Base-by-base conservation (phyloP, 2,797 vertebrate species). In the Poliocrania exsul region DNA sequence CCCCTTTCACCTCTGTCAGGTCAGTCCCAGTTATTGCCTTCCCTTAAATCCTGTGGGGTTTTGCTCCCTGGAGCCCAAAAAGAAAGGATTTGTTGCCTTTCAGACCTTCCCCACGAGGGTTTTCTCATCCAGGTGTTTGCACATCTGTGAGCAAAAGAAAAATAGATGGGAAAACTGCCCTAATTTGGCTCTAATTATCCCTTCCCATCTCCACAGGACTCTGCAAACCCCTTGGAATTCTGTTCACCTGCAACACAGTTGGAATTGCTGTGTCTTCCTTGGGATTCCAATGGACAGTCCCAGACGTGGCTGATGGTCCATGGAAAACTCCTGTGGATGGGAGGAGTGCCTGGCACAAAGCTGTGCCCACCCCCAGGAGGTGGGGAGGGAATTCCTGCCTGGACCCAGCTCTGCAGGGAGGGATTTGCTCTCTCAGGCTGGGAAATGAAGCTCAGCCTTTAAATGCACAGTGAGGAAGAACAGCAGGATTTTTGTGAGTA, bases 401-500 rank as follows among this genome's bases (percentile, higher is more conserved):
- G n/a, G 62, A 33, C 50, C 26, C 53, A 4, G 0, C 9, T 5
- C 16, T 2, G 1, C 8, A 13, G 79, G 79, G 44, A n/a, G 10
- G 37, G 16, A 25, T 60, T 26, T 38, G 74, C 35, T 82, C 73
- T 65, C 47, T 18, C 51, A 11, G 75, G 61, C 17, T 33, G 70
- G 5, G 46, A 31, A 6, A 6, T 38, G 66, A 72, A 67, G 31
- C 62, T 56, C 5, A 12, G 26, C 47, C n/a, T 4, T 18, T 16
- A 11, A 66, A 62, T 1, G 19, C 44, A 12, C n/a, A 21, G 6
- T 1, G 5, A 54, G n/a, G 24, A 9, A 75, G 53, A 81, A 5
- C 10, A 49, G 5, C 4, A 0, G 5, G 17, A 7, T 10, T 70
- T 58, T 2, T 9, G 44, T 23, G 31, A 37, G 17, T 2, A 1